These are phyloP conservation scores for Malaclemys terrapin DNA, from an alignment of 2,113 vertebrate species.

Conservation along the genomic window DNA sequence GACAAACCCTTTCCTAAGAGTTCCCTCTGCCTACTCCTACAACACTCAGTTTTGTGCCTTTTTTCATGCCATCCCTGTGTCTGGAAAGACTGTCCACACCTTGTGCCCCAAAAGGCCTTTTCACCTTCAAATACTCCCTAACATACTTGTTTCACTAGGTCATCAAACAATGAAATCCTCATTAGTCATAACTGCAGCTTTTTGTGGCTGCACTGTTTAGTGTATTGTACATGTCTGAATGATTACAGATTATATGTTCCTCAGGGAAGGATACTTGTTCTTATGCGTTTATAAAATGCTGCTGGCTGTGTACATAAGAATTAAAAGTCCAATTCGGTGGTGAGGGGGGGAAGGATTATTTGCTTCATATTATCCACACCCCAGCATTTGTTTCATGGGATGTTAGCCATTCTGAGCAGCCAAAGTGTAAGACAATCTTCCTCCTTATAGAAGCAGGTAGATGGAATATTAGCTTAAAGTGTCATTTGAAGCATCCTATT, in stretches of 20 bases:
- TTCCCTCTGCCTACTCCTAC: not conserved
- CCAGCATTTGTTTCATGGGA: not conserved
- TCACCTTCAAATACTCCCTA: too few relatives aligned
- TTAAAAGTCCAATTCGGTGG: not conserved
- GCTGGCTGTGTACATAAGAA: not conserved
- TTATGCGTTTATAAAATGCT: not conserved
- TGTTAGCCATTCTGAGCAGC: not conserved
- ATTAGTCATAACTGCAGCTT: too few relatives aligned
- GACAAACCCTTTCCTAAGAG: not conserved
- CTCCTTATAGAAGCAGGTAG: not conserved
- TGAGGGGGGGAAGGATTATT: not conserved
- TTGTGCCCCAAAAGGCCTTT: not conserved
- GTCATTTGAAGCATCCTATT: not conserved
- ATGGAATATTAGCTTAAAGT: not conserved
- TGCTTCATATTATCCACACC: not conserved
- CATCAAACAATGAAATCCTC: too few relatives aligned
- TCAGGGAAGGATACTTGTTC: too few relatives aligned
- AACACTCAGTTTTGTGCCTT: not conserved
- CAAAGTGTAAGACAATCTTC: not conserved
- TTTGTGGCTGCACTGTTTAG: too few relatives aligned
- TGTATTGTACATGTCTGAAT: too few relatives aligned
- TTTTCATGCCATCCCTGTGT: not conserved
- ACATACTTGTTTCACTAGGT: too few relatives aligned
- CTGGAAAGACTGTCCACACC: not conserved
- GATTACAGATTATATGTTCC: too few relatives aligned